Conservation (phyloP, 2,113 vertebrate species). For the Pseudolaguvia tuberculata region DNA sequence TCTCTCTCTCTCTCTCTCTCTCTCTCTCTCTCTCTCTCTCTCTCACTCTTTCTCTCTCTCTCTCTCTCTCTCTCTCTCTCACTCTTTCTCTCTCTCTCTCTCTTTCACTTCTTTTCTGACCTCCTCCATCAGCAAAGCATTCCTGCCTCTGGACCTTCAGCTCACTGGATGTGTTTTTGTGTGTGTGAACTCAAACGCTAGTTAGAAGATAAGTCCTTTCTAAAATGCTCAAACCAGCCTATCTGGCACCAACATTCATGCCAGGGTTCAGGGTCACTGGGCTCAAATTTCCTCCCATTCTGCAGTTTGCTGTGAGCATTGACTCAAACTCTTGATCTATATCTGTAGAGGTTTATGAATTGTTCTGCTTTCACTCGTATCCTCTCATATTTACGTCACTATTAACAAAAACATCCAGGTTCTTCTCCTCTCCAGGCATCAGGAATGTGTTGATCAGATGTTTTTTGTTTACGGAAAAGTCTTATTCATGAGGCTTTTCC, state of each 20-base stretch:
- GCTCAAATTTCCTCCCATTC: neutral
- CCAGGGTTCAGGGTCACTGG: neutral
- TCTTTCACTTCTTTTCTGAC: no score
- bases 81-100: no score
- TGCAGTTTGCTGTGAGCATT: neutral
- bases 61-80: neutral
- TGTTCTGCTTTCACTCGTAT: neutral
- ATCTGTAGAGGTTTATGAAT: neutral
- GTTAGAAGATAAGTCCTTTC: neutral
- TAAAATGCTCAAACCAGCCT: neutral
- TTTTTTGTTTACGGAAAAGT: neutral
- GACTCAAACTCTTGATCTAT: neutral
- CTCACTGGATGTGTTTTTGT: neutral
- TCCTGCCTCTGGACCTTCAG: neutral
- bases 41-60: no score
- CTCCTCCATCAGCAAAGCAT: neutral
- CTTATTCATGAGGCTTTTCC: no score
- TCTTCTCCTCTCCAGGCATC: no score
- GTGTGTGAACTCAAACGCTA: neutral
- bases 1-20: no score
- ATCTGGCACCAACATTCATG: neutral
- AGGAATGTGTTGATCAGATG: slow-evolving; percentile 3
- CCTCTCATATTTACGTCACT: neutral
- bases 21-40: no score
- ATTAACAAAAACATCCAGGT: neutral